These are phyloP conservation scores for Neodiprion virginianus DNA, from an alignment of 1,140 invertebrate genomes.

Conservation along the genomic window DNA sequence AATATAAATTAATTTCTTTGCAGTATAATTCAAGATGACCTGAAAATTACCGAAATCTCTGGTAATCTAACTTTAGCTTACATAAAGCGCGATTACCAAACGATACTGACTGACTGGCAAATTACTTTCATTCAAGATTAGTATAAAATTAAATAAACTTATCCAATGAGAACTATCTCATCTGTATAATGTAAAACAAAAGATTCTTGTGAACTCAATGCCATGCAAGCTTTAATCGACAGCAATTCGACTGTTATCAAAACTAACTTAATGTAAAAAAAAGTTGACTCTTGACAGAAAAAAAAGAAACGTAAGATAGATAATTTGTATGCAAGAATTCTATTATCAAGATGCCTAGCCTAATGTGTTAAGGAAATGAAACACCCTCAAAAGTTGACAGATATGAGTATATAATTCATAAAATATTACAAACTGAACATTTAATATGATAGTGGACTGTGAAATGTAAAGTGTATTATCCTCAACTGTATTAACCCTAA, in stretches of 20 bases:
- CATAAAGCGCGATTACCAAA: no score
- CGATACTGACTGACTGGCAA: no score
- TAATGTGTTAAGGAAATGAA: constrained; percentile 8
- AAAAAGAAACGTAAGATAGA: neutral
- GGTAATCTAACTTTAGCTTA: no score
- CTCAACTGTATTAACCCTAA: no score
- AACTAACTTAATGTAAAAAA: neutral
- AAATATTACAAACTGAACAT: neutral
- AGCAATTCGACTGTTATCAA: neutral
- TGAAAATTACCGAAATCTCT: no score
- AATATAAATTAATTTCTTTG: no score
- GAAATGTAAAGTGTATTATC: neutral
- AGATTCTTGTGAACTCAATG: neutral
- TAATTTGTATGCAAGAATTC: constrained; percentile 7
- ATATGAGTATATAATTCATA: neutral
- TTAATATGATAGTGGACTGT: neutral
- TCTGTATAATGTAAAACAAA: no score
- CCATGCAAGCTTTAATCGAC: neutral
- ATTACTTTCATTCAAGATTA: no score
- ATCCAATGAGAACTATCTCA: neutral
- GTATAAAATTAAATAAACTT: no score
- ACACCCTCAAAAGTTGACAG: constrained; percentile 8
- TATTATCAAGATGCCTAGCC: neutral
- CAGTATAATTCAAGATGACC: no score
- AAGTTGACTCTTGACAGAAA: neutral